Base-by-base conservation (phyloP, 2,797 vertebrate genomes). In the Staurois parvus region DNA sequence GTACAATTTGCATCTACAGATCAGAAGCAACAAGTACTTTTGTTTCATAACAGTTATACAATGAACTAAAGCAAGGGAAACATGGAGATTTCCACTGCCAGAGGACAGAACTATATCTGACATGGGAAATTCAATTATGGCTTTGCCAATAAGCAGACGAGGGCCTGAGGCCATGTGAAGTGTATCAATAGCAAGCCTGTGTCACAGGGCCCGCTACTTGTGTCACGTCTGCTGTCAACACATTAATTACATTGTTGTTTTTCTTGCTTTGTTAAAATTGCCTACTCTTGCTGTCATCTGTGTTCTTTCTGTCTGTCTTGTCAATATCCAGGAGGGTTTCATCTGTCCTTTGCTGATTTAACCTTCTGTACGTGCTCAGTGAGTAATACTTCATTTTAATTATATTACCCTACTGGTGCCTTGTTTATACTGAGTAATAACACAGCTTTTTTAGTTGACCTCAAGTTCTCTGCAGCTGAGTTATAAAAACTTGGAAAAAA, bases 41-140 rank as follows among this genome's bases (percentile, higher is more conserved):
- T 62, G 68, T 72, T 81, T 52, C 64, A 34, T 42, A 70, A 42
- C 69, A 64, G 72, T 81, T 81, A 72, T 68, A 62, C 79, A 28
- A 59, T 56, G 40, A 29, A 26, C 40, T 84, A 62, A 70, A 29
- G 82, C 29, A 70, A n/a, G 45, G 42, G 64, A 24, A 45, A 32
- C 45, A n/a, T 34, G 76, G 62, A 76, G 72, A 77, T 82, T 77
- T 86, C 69, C 62, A 72, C 79, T 45, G 79, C 75, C 28, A 30
- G 75, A 83, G 69, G 85, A 78, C 75, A 74, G 8, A 26, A 74
- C 68, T 64, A 45, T 73, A 79, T 78, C 75, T 79, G 85, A 83
- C 85, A 83, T 72, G 5, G 80, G 69, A 86, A 83, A 83, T 73
- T 78, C 59, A 79, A 83, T 83, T 86, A 82, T 21, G 19, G 68